Base-by-base conservation (phyloP, 2,888 invertebrate species). In the Aphodius sticticus region DNA sequence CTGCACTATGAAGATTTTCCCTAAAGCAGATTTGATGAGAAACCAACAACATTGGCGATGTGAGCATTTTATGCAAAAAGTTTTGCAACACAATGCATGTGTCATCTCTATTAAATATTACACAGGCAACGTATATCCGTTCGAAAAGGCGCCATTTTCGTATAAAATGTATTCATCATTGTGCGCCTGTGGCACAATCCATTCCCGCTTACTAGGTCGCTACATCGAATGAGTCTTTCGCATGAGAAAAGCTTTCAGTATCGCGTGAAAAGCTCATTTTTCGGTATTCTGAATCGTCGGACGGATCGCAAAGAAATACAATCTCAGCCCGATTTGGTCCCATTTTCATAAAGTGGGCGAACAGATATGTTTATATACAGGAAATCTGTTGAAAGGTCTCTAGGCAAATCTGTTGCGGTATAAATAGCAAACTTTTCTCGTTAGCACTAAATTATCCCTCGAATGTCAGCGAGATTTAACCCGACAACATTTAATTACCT, bases 121-220 rank as follows among this genome's bases (percentile, higher is more conserved):
- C 26, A 26, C 3, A 26, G 26, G 26, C 53, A 7, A 5, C 53
- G 53, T 9, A 53, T 9, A 9, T 53, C 12, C 53, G 12, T 53
- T 12, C 7, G 9, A 53, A 53, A 53, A 53, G 9, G 53, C 53
- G 9, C 4, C 53, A 53, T 53, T 53, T 53, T 53, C 53, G 53
- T 53, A 53, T 53, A 53, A 53, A 53, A 53, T 53, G 53, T 53
- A 53, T 53, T 53, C 53, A 53, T 53, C 53, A 53, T 53, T 53
- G 53, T 53, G 53, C 26, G 26, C 53, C 53, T 53, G 53, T 53
- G 53, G 53, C 53, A 53, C 9, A 53, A 53, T 53, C 53, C 53
- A 53, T 53, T 53, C 9, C 53, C 26, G 26, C 26, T 26, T 26
- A 26, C 26, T 26, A 26, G 2, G 26, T 53, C 53, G 53, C 12